Conservation (phyloP, 2,888 invertebrate species). For the Heliconius aoede region DNA sequence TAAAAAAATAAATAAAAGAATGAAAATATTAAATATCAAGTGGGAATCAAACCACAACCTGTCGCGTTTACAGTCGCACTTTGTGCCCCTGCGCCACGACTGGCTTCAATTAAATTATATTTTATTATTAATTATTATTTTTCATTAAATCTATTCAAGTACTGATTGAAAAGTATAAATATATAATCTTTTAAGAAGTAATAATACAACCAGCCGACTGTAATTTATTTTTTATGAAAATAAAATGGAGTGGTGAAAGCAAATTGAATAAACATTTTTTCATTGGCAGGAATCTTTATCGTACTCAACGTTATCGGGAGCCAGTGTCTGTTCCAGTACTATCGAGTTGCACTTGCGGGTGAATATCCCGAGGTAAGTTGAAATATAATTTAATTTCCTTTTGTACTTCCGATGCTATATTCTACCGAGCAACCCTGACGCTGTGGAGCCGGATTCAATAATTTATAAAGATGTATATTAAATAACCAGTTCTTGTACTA, state of each 20-base stretch:
- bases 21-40: no score
- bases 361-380: slow-evolving; percentile 41
- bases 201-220: neutral
- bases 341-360: slow-evolving; percentile 37
- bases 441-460: neutral
- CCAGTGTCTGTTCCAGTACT: slow-evolving; percentile 31
- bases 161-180: neutral
- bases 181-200: neutral
- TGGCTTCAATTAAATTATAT: neutral
- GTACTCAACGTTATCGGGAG: slow-evolving; percentile 27
- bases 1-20: no score
- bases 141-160: neutral
- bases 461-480: neutral
- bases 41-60: no score
- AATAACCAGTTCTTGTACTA: neutral
- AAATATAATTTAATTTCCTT: slow-evolving; percentile 17
- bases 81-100: no score
- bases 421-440: neutral
- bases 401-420: neutral
- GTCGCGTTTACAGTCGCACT: no score
- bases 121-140: neutral
- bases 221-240: neutral
- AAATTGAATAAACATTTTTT: slow-evolving; percentile 30
- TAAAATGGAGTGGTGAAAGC: slow-evolving; percentile 19
- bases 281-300: slow-evolving; percentile 37